These are phyloP conservation scores for Frieseomelitta varia DNA, from an alignment of 1,140 invertebrate genomes.

Conservation along the genomic window DNA sequence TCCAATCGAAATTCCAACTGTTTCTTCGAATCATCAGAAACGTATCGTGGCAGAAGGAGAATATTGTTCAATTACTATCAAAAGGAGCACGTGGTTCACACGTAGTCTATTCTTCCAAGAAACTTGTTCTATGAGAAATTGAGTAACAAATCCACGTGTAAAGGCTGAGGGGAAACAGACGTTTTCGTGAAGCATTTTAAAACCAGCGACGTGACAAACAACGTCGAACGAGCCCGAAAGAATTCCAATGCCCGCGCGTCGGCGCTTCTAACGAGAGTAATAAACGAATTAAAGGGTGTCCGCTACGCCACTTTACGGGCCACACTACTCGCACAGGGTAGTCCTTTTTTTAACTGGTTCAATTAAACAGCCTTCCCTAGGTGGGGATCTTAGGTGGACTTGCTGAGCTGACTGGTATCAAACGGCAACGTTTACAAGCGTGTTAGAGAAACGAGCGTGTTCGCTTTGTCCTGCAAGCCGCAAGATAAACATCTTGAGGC, in stretches of 20 bases:
- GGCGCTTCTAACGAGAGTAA: conserved; percentile 65
- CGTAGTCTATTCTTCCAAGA: no score
- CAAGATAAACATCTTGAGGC: conserved; percentile 77
- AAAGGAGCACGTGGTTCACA: no score
- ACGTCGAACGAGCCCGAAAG: not conserved
- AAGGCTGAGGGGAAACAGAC: not conserved
- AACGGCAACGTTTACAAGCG: conserved; percentile 39
- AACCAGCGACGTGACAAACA: no score
- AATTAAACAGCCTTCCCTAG: conserved; percentile 63
- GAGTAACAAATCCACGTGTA: not conserved
- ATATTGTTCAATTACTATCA: no score
- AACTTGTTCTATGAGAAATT: no score
- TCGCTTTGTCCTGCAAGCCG: conserved; percentile 52
- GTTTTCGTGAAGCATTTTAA: no score
- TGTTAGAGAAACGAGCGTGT: conserved; percentile 33
- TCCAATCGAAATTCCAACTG: no score
- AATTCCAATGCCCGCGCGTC: conserved; percentile 40
- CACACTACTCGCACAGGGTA: conserved; percentile 42
- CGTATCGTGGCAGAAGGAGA: not conserved
- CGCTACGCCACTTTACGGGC: conserved; percentile 57
- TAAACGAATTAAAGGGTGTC: conserved; percentile 70
- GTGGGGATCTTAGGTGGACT: conserved; percentile 60
- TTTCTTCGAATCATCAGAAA: no score
- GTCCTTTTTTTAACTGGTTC: conserved; percentile 68
- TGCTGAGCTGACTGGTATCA: conserved; percentile 10